phyloP scores from a whole-genome alignment of 2,113 vertebrate species.

The Mus spicilegus region DNA sequence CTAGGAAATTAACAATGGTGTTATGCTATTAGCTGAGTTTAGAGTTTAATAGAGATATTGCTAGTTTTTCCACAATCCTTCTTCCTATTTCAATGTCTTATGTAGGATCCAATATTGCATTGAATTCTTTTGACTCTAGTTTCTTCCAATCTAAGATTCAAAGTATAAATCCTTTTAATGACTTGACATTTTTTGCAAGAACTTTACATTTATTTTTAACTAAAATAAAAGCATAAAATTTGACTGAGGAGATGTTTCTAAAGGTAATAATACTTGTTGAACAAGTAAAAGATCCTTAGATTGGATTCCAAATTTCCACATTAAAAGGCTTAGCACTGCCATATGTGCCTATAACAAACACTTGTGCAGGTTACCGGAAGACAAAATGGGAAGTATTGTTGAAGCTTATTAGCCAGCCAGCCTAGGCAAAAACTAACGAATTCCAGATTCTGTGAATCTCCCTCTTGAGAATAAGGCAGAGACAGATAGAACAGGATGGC shows the following conservation, averaged over 20 bases:
- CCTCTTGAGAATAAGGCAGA: background rate
- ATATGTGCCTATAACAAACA: background rate
- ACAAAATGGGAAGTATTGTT: background rate
- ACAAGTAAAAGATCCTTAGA: background rate
- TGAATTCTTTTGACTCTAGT: background rate
- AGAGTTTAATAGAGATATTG: constrained; percentile 37
- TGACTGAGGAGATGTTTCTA: background rate
- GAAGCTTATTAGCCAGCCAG: background rate
- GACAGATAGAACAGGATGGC: background rate
- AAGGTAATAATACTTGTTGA: background rate
- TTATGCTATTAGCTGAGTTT: background rate
- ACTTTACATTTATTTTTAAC: background rate
- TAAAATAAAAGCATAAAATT: background rate
- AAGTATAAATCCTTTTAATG: constrained; percentile 1
- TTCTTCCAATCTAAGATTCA: constrained; percentile 12
- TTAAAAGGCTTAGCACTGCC: background rate
- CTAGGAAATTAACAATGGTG: constrained; percentile 14
- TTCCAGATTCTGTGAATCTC: background rate
- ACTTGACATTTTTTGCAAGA: background rate
- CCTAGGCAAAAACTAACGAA: background rate
- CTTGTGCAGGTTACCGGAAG: background rate
- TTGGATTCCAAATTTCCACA: background rate
- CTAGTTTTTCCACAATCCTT: background rate
- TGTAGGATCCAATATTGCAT: background rate
- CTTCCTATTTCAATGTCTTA: background rate